phyloP scores from a whole-genome alignment of 2,113 vertebrate species.

The Symphodus melops region DNA sequence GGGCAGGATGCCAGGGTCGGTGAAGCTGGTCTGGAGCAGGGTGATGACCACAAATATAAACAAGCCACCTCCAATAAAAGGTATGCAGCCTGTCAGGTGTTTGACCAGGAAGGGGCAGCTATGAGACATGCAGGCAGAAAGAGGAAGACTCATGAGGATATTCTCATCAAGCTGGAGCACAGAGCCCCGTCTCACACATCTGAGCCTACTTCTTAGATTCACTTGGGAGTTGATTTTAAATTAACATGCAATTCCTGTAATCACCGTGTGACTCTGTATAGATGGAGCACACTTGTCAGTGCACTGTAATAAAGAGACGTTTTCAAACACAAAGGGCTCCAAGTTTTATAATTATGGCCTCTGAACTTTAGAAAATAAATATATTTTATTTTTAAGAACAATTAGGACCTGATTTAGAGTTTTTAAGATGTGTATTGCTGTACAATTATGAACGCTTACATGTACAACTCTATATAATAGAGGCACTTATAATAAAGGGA shows the following conservation, averaged over 20 bases:
- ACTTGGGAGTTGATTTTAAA: constrained; percentile 34
- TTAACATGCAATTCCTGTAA: constrained; percentile 56
- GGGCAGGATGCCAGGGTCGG: constrained; percentile 94
- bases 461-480: no score
- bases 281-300: constrained; percentile 38
- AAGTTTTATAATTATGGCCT: no score
- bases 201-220: neutral
- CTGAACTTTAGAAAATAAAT: no score
- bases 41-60: constrained; percentile 94
- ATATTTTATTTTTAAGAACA: no score
- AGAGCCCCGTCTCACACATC: neutral
- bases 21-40: constrained; percentile 94
- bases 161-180: neutral
- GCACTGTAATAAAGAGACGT: neutral
- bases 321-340: neutral
- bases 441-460: no score
- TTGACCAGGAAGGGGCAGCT: constrained; percentile 94
- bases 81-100: constrained; percentile 91
- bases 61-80: constrained; percentile 89
- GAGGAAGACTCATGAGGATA: constrained; percentile 1
- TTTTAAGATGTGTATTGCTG: no score
- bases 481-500: no score
- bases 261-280: constrained; percentile 39
- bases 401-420: no score
- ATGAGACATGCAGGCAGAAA: constrained; percentile 7